Evolutionary conservation across 2,797 vertebrate genomes (phyloP), one percentile per base, ranked within the genome.

Genomic region (Sebastes kiyomatsui): DNA sequence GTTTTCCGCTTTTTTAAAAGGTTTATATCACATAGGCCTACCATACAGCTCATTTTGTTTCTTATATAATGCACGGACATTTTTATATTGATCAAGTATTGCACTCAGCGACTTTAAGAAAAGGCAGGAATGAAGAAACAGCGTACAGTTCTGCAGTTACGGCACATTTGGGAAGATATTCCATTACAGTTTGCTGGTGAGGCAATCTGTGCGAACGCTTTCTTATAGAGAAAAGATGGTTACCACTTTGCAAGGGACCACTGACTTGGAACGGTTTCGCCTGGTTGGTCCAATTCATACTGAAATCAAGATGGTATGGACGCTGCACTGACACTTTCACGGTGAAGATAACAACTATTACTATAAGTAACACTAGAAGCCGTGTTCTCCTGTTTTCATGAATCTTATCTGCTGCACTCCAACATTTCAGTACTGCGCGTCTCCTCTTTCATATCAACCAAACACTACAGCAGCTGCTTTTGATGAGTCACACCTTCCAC

Each of bases 381-480:
- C 2, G 11, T 25, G 56, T 42, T 67, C 38, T 54, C 42, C n/a
- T 27, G 7, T 23, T 65, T 32, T 61, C 7, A 12, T 32, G 13
- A 67, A 38, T 59, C 23, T 35, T 35, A 35, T 77, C 75, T 20
- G 23, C 42, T 58, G 46, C 64, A 9, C 46, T 60, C 59, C 65
- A 30, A 16, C 25, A 49, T 67, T 35, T 76, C 49, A 38, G 72
- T 20, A 7, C 72, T 9, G 30, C 8, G 20, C 6, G 58, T 64
- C 78, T 68, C 58, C 49, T 67, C 65, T 79, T 67, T 82, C 62
- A 69, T 77, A 74, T 69, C 66, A 73, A 16, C 67, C 72, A 71
- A 83, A 84, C 80, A 81, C 62, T 13, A 27, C 73, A 70, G 83
- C 89, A 90, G 88, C 86, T 92, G 88, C 66, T 90, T 90, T 76